phyloP scores from a whole-genome alignment of 2,888 invertebrate genomes.

The Agrochola lota region DNA sequence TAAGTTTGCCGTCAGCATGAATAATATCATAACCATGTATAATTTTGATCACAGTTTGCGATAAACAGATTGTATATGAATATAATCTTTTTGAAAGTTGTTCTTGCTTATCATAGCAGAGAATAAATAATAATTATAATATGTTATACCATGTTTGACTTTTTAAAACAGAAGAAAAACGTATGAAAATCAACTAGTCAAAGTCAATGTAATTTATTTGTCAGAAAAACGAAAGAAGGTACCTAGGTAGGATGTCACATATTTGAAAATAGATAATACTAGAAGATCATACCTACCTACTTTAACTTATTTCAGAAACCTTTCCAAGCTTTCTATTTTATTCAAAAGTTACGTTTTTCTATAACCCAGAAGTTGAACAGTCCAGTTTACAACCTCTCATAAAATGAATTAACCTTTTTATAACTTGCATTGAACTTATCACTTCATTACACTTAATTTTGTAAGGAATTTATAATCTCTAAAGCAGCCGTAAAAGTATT shows the following conservation, averaged over 20 bases:
- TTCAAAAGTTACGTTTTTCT: background rate
- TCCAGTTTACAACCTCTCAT: conserved; percentile 5
- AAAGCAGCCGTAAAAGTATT: conserved; percentile 32
- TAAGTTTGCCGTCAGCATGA: conserved; percentile 46
- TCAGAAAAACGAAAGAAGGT: background rate
- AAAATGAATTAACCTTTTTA: conserved; percentile 16
- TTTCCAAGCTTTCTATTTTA: background rate
- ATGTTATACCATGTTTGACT: background rate
- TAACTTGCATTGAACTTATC: conserved; percentile 19
- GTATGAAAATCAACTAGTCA: background rate
- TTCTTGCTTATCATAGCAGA: background rate
- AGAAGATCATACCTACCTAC: background rate
- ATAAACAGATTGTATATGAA: conserved; percentile 20
- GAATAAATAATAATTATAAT: background rate
- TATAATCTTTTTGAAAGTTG: conserved; percentile 12
- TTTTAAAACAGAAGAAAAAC: background rate
- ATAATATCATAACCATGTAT: conserved; percentile 51
- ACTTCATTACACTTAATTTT: conserved; percentile 21
- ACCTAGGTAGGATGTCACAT: background rate
- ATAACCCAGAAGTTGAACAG: background rate
- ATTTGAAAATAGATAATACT: background rate
- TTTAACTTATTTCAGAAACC: background rate
- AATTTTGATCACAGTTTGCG: conserved; percentile 46
- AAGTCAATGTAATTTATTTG: background rate
- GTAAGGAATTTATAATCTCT: conserved; percentile 23